Evolutionary conservation across 2,888 invertebrate species (phyloP), one percentile per base, ranked within the genome.

Genomic region (Apomyelois bistriatella): DNA sequence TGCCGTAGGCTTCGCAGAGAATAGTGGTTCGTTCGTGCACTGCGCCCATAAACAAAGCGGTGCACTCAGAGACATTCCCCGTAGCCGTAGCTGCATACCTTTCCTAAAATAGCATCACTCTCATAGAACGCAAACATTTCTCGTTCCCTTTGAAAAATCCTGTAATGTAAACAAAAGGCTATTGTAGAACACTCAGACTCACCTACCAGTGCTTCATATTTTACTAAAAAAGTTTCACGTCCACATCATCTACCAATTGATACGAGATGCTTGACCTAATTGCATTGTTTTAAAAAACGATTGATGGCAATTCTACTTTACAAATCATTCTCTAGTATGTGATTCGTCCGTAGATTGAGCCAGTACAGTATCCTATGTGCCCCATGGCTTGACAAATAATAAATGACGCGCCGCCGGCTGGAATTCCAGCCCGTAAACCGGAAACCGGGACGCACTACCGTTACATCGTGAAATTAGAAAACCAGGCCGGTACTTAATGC

Each of bases 391-490:
- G 80, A 79, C 79, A 81, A 79, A 78, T 80, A 80, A 82, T 75
- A 79, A 80, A 84, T 84, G 82, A 84, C 78, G 78, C 77, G 73
- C 76, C 75, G 73, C 76, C 75, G 60, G 65, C 58, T 68, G 83
- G 83, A 77, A 83, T 83, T 81, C 74, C 65, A 72, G 80, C 70
- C 68, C 66, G 74, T 73, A 67, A 72, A 78, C 80, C 85, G 85
- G 84, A 83, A 82, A 85, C 76, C 75, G 70, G 78, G 68, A 72
- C 85, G 76, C 74, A 73, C 76, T 83, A 84, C 87, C 83, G 87
- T 85, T 88, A 61, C 74, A 72, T 70, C 70, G 68, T 79, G 72
- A 78, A 79, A 83, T 85, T 85, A 83, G 79, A 79, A 78, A 80
- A 82, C 28, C 48, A 28, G 28, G 13, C 28, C 7, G 22, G 38